Evolutionary conservation across 2,888 invertebrate species (phyloP), one percentile per base, ranked within the genome.

Genomic region (Antheraea yamamai): DNA sequence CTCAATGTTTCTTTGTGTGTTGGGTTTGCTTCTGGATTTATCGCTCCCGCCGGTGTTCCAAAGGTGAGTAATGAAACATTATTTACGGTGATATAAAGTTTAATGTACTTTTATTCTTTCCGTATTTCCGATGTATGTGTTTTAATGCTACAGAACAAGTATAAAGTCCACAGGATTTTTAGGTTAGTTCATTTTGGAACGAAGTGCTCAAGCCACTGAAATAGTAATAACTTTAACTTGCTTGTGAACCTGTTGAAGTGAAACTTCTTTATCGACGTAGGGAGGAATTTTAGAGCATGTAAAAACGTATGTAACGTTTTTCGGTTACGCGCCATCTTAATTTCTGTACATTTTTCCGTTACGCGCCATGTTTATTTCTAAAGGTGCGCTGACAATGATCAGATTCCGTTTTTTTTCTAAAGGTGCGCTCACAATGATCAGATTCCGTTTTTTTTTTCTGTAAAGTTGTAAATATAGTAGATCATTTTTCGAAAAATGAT

Each of bases 1-100:
- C 82, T 86, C 85, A 84, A 88, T 86, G 84, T 91, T 86, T 79
- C 81, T 79, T 83, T 89, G 81, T 85, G 83, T 88, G 84, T 90
- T 82, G 84, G 84, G 82, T 79, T 86, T 78, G 81, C 80, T 85
- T 84, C 80, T 78, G 91, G 87, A 88, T 85, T 86, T 86, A 84
- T 86, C 81, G 81, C 87, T 82, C 85, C 88, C 81, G 75, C 83
- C 78, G 82, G 85, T 80, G 76, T 79, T 79, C 73, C 81, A 74
- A 81, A 89, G 88, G 92, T 92, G 81, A 90, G 92, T 87, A 82
- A 76, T 71, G 74, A 73, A 74, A 70, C 58, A 74, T 68, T 73
- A 75, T 78, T 74, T 74, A 70, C 55, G 66, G 75, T 70, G 74
- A 75, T 76, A 30, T 75, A 58, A 58, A 70, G 26, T 71, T 12